Conservation (phyloP, 2,888 invertebrate species). For the Salticus scenicus region DNA sequence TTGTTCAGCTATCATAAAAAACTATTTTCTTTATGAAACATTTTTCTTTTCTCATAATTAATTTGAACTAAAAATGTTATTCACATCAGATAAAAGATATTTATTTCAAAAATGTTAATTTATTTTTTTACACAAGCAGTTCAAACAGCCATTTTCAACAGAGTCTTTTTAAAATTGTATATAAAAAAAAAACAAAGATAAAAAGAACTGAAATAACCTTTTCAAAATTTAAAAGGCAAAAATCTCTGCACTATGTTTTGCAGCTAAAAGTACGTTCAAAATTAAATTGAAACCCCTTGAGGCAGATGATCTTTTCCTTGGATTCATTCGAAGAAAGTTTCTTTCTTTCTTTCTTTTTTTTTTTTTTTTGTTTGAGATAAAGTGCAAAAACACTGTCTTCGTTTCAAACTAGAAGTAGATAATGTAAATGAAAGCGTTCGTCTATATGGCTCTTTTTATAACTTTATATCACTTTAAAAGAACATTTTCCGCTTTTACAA, state of each 20-base stretch:
- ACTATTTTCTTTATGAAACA: too few species aligned
- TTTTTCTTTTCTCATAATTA: too few species aligned
- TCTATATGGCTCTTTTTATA: constrained; percentile 22
- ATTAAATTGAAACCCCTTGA: constrained; percentile 16
- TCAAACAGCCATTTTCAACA: too few species aligned
- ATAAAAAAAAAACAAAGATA: too few species aligned
- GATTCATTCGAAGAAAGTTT: not conserved
- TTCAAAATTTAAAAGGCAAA: too few species aligned
- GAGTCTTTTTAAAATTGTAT: too few species aligned
- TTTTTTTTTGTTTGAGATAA: not conserved
- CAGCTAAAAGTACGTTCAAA: not conserved
- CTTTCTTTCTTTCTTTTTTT: not conserved
- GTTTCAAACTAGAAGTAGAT: constrained; percentile 6
- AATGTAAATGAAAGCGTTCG: not conserved
- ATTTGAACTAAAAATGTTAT: too few species aligned
- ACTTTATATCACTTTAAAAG: constrained; percentile 33
- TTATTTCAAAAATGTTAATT: too few species aligned
- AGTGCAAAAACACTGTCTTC: constrained; percentile 13
- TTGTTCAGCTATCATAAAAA: too few species aligned
- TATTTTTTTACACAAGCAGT: too few species aligned
- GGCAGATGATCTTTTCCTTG: constrained; percentile 5
- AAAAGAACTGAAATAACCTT: too few species aligned
- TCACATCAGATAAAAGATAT: too few species aligned
- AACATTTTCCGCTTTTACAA: constrained; percentile 27
- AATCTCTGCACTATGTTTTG: not conserved